Evolutionary conservation across 1,140 invertebrate species (phyloP).

Genomic region (Drosophila melanogaster): DNA sequence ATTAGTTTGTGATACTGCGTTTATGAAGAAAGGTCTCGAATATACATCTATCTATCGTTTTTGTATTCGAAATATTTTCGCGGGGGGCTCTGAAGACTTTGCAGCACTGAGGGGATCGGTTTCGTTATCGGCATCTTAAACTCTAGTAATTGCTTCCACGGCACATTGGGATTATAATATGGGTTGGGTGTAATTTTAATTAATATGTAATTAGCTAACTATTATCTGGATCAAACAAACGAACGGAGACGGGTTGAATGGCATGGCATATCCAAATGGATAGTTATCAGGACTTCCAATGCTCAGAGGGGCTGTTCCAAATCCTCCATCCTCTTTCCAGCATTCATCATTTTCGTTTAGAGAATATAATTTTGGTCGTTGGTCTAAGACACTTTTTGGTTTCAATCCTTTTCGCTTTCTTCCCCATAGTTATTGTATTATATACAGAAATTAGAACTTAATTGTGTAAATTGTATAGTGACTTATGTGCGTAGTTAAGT

Average conservation of each 20-base stretch:
- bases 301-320: slow-evolving; percentile 13
- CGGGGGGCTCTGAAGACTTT: slow-evolving; percentile 28
- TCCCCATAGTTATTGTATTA: slow-evolving; percentile 38
- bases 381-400: slow-evolving; percentile 83
- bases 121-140: slow-evolving; percentile 57
- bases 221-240: slow-evolving; percentile 31
- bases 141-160: slow-evolving; percentile 79
- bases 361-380: slow-evolving; percentile 80
- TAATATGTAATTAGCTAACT: slow-evolving; percentile 26
- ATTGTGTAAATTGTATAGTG: slow-evolving; percentile 50
- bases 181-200: background rate
- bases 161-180: slow-evolving; percentile 61
- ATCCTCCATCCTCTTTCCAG: slow-evolving; percentile 18
- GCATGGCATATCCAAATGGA: slow-evolving; percentile 15
- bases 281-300: slow-evolving; percentile 54
- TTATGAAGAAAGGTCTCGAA: slow-evolving; percentile 34
- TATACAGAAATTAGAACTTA: slow-evolving; percentile 71
- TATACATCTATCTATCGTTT: slow-evolving; percentile 24
- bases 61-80: slow-evolving; percentile 61
- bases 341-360: slow-evolving; percentile 31
- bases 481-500: slow-evolving; percentile 82
- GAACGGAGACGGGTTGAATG: slow-evolving; percentile 16
- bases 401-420: slow-evolving; percentile 66
- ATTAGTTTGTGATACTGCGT: slow-evolving; percentile 75
- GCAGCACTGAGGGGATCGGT: slow-evolving; percentile 44